Conservation (phyloP, 2,888 invertebrate species). For the Pyrochroa serraticornis region DNA sequence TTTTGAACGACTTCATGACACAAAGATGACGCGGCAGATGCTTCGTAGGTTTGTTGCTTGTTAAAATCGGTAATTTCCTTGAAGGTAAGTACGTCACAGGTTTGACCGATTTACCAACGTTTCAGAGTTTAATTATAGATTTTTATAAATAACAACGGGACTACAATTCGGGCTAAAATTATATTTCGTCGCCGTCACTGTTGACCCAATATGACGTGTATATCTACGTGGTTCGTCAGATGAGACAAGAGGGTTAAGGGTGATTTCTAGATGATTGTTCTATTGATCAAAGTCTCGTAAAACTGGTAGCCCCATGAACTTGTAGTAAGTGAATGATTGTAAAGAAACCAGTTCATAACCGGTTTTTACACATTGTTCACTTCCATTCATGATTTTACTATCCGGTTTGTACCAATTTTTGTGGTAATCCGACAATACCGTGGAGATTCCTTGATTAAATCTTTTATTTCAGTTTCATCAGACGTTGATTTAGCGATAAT, state of each 20-base stretch:
- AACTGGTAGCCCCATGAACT: background rate
- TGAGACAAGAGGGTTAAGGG: background rate
- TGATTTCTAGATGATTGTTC: background rate
- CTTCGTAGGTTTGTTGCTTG: background rate
- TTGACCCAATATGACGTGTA: too few species aligned
- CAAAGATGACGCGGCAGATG: background rate
- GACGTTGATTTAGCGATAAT: too few species aligned
- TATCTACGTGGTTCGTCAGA: background rate
- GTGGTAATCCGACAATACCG: too few species aligned
- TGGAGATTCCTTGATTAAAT: too few species aligned
- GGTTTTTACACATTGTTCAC: slow-evolving; percentile 1
- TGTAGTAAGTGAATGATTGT: slow-evolving; percentile 14
- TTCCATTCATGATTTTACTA: slow-evolving; percentile 20
- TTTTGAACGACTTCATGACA: too few species aligned
- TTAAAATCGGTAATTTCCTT: too few species aligned
- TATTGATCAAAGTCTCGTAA: background rate
- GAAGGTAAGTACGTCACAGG: background rate
- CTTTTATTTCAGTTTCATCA: too few species aligned
- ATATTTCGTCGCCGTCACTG: background rate
- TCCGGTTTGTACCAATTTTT: slow-evolving; percentile 3
- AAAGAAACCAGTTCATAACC: slow-evolving; percentile 18
- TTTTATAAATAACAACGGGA: slow-evolving; percentile 1
- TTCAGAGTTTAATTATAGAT: background rate
- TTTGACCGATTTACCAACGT: background rate
- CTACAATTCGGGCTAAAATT: background rate